Base-by-base conservation (phyloP, 2,797 vertebrate genomes). In the Microctenopoma steveboyesi region DNA sequence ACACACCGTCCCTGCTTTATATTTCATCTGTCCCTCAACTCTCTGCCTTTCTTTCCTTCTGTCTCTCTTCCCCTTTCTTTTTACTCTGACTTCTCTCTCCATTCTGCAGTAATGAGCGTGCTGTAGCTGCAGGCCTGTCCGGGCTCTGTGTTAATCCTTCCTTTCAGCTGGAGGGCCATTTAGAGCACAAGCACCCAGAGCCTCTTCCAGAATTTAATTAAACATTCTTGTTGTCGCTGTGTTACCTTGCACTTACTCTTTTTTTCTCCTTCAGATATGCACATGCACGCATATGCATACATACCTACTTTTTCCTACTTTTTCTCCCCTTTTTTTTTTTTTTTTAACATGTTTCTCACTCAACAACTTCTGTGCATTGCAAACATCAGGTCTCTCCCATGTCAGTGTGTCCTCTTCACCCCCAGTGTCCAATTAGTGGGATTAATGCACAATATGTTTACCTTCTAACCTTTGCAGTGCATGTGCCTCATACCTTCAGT, bases 131-230 rank as follows among this genome's bases (percentile, higher is more conserved):
- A 69, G 90, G 88, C 83, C 88, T 75, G 81, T 85, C 87, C 81
- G 7, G 79, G 77, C 74, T 83, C 85, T 15, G 64, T 87, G 74
- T 84, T 94, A 94, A 93, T 93, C 93, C 92, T 85, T 89, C 86
- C 87, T 91, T 93, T 92, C 86, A 93, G 88, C 87, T 86, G 49
- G 79, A 91, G 91, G 91, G 88, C 87, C 88, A 89, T 93, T 92
- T 92, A 81, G 86, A 89, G 84, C 87, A 85, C 84, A 84, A 88
- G 87, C 84, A 84, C 80, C 87, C 83, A 72, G 69, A 87, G 83
- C 66, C 75, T 56, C 72, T 85, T 91, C 90, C 84, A 90, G 84
- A 83, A 88, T 91, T 94, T 94, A 93, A 94, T 93, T 91, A 92
- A 92, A 93, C 84, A 91, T 91, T 91, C 91, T 92, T 89, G 83